Conservation (phyloP, 2,797 vertebrate species). For the Morus bassanus region DNA sequence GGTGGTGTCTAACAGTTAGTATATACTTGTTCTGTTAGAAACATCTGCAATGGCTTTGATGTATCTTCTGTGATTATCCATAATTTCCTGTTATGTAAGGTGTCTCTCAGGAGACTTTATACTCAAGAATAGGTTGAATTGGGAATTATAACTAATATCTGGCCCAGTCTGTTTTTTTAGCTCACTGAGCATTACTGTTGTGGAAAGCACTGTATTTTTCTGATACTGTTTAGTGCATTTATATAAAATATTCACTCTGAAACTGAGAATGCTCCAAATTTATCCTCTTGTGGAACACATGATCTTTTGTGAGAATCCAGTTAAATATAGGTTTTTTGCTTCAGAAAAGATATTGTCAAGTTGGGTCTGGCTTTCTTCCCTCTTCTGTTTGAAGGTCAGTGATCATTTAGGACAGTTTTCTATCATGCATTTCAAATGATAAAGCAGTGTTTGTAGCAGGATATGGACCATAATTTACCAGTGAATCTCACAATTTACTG, state of each 20-base stretch:
- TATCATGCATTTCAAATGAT: neutral
- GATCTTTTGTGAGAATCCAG: slow-evolving; percentile 19
- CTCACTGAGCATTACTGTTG: slow-evolving; percentile 37
- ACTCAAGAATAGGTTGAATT: slow-evolving; percentile 58
- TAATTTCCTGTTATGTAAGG: slow-evolving; percentile 68
- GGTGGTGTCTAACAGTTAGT: neutral
- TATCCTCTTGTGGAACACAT: slow-evolving; percentile 31
- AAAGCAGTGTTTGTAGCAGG: neutral
- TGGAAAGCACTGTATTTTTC: slow-evolving; percentile 54
- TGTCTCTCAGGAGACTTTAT: slow-evolving; percentile 52
- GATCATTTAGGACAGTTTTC: slow-evolving; percentile 50
- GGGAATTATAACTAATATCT: slow-evolving; percentile 58
- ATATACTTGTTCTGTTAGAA: slow-evolving; percentile 13
- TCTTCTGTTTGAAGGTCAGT: slow-evolving; percentile 45
- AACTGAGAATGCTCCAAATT: slow-evolving; percentile 51
- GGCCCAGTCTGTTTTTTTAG: slow-evolving; percentile 43
- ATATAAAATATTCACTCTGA: slow-evolving; percentile 63
- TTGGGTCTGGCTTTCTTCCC: slow-evolving; percentile 16
- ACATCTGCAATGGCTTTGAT: slow-evolving; percentile 57
- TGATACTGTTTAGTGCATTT: slow-evolving; percentile 40
- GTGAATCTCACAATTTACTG: neutral
- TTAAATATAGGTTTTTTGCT: neutral
- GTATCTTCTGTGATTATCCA: slow-evolving; percentile 49
- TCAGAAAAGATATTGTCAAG: neutral
- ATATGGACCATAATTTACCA: neutral